Base-by-base conservation (phyloP, 2,888 invertebrate genomes). In the Cryptus armator region DNA sequence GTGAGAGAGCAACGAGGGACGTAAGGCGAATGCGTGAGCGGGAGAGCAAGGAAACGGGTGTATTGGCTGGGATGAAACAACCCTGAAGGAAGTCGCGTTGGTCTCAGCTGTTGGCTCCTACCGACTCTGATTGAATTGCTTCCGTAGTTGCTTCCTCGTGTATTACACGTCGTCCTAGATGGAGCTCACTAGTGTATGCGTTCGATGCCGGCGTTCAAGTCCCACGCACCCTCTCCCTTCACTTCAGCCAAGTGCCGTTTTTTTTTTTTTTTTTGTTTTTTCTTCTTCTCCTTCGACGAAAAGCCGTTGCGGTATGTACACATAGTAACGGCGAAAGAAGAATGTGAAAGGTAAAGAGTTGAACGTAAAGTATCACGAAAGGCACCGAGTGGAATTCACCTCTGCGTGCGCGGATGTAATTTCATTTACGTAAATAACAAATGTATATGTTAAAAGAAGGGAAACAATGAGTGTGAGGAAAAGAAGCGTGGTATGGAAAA, bases 91-190 rank as follows among this genome's bases (percentile, higher is more conserved):
- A 77, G 85, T 77, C 78, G 66, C 81, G 53, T 83, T 85, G 89
- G 92, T 90, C 93, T 92, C 93, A 92, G 92, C 92, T 93, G 92
- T 88, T 92, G 87, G 88, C 85, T 87, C 90, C 90, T 90, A 85
- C 86, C 88, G 87, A 88, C 90, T 90, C 91, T 91, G 92, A 93
- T 93, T 92, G 92, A 93, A 93, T 93, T 91, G 92, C 92, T 90
- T 90, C 89, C 88, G 86, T 88, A 79, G 74, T 76, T 83, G 81
- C 85, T 86, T 87, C 86, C 80, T 75, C 70, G 74, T 77, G 70
- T 75, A 56, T 75, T 76, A 75, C 71, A 72, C 75, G 68, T 68
- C 78, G 53, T 80, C 74, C 68, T 56, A 29, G 59, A 14, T 48
- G 59, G 29, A 53, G 74, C 37, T 48, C 37, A 76, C 24, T n/a